A percentile compares a stretch with the other conserved stretches of the same genome.
These are phyloP conservation scores for Selenia dentaria DNA, from an alignment of 2,888 invertebrate species.

Conservation along the genomic window DNA sequence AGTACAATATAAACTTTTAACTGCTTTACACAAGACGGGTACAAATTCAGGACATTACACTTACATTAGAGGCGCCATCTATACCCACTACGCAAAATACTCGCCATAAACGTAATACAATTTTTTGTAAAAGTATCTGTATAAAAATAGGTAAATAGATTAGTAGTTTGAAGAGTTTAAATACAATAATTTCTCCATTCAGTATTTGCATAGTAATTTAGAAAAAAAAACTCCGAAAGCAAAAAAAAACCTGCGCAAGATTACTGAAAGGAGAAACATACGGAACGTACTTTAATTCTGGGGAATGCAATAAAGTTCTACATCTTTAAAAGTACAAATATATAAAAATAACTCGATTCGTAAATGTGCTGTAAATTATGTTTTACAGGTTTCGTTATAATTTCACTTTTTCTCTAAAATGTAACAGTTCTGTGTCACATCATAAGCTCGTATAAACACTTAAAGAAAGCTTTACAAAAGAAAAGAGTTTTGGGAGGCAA, in stretches of 20 bases:
- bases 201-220: slow-evolving; percentile 65
- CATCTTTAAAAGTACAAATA: too few relatives aligned
- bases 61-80: slow-evolving; percentile 53
- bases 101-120: slow-evolving; percentile 42
- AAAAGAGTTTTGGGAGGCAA: slow-evolving; percentile 40
- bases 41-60: slow-evolving; percentile 71
- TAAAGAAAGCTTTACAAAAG: too few relatives aligned
- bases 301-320: too few relatives aligned
- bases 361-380: too few relatives aligned
- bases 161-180: too few relatives aligned
- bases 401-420: too few relatives aligned
- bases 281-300: too few relatives aligned
- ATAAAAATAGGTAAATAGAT: slow-evolving; percentile 24
- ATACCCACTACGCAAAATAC: slow-evolving; percentile 45
- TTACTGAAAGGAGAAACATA: slow-evolving; percentile 56
- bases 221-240: slow-evolving; percentile 40
- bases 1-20: slow-evolving; percentile 56
- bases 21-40: slow-evolving; percentile 54
- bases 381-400: too few relatives aligned
- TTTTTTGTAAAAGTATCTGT: slow-evolving; percentile 33
- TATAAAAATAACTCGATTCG: too few relatives aligned
- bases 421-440: too few relatives aligned
- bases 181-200: slow-evolving; percentile 48
- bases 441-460: too few relatives aligned
- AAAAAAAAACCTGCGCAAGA: slow-evolving; percentile 56